Percentiles rank a stretch among this genome's conserved stretches.
These are phyloP conservation scores for Eriocheir sinensis DNA, from an alignment of 1,140 invertebrate species.

Conservation along the genomic window DNA sequence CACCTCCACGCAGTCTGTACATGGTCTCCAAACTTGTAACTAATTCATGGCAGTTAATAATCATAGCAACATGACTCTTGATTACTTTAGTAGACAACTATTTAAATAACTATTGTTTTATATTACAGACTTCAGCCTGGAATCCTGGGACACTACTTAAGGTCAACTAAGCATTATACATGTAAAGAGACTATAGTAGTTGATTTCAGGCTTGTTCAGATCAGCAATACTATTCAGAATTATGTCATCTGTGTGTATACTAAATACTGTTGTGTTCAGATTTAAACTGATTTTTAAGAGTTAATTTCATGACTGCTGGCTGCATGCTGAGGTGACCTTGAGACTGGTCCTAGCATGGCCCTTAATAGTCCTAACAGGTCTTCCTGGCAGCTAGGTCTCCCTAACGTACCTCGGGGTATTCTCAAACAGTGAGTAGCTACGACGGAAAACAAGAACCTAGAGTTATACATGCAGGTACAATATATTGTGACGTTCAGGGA, in stretches of 20 bases:
- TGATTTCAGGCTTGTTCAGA: neutral
- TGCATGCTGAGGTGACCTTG: slow-evolving; percentile 68
- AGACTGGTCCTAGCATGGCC: slow-evolving; percentile 62
- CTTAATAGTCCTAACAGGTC: slow-evolving; percentile 74
- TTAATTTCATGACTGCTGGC: slow-evolving; percentile 36
- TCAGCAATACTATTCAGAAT: too few species aligned
- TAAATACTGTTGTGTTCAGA: too few species aligned
- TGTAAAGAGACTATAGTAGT: neutral
- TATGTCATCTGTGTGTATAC: too few species aligned
- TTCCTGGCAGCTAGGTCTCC: slow-evolving; percentile 70
- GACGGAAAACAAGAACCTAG: slow-evolving; percentile 77
- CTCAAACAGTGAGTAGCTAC: slow-evolving; percentile 78
- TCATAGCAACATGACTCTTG: neutral
- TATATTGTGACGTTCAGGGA: slow-evolving; percentile 71
- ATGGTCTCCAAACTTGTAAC: neutral
- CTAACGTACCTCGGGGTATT: slow-evolving; percentile 77
- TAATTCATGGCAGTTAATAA: neutral
- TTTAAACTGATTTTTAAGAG: neutral
- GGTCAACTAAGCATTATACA: slow-evolving; percentile 67
- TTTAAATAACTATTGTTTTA: slow-evolving; percentile 23
- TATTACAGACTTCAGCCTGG: slow-evolving; percentile 70
- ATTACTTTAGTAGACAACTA: neutral
- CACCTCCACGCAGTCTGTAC: neutral
- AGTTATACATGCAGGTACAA: slow-evolving; percentile 76
- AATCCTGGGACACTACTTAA: slow-evolving; percentile 68